Conservation (phyloP, 2,888 invertebrate species). For the Sinohyriopsis cumingii region DNA sequence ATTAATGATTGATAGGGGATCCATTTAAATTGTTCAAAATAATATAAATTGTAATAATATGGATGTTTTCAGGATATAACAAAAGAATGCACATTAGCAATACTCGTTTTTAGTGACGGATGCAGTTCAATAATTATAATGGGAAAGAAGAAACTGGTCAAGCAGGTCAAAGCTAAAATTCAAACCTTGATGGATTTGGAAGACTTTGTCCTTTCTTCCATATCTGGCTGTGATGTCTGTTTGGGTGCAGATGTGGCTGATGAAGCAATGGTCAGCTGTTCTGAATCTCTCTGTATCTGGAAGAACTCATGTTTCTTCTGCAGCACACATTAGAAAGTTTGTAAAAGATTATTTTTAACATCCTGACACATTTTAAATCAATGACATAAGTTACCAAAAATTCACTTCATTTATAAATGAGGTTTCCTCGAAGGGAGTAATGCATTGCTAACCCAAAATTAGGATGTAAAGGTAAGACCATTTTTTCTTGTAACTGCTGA, state of each 20-base stretch:
- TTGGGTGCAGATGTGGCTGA: slow-evolving; percentile 28
- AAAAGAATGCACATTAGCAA: neutral
- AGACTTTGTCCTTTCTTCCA: slow-evolving; percentile 38
- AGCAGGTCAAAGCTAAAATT: neutral
- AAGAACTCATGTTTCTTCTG: slow-evolving; percentile 64
- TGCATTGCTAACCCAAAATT: no score
- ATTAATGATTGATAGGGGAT: no score
- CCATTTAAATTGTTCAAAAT: no score
- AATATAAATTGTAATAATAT: no score
- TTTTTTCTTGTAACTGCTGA: no score
- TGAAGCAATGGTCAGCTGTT: slow-evolving; percentile 24
- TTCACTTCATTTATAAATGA: no score
- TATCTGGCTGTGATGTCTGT: slow-evolving; percentile 29
- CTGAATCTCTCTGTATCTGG: slow-evolving; percentile 54
- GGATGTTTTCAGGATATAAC: neutral
- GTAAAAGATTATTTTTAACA: neutral
- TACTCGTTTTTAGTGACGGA: neutral
- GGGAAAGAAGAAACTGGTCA: neutral
- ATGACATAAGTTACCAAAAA: no score
- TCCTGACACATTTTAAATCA: no score
- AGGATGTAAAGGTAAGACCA: no score
- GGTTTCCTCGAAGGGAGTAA: no score
- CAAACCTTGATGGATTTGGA: slow-evolving; percentile 39
- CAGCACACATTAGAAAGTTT: neutral
- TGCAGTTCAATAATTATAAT: neutral